Conservation (phyloP, 2,888 invertebrate species). For the Camponotus fellah region DNA sequence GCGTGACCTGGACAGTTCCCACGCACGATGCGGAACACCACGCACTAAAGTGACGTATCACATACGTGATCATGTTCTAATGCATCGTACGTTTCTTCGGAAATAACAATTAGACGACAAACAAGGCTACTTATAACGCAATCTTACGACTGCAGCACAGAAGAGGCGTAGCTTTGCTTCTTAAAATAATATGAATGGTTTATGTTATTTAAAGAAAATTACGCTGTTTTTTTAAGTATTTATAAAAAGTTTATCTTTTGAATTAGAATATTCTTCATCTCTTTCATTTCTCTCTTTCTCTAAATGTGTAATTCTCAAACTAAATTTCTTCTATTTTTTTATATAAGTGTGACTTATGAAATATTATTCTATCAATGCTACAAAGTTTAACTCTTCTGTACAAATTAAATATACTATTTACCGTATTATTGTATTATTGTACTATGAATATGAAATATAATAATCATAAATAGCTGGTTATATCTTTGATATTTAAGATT, state of each 20-base stretch:
- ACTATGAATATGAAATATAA: constrained; percentile 11
- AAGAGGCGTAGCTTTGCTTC: not conserved
- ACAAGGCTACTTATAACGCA: constrained; percentile 52
- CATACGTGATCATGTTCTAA: constrained; percentile 84
- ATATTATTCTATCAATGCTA: not conserved
- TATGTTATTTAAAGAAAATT: not conserved
- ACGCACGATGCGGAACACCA: constrained; percentile 82
- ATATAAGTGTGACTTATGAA: constrained; percentile 3
- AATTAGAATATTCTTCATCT: not conserved
- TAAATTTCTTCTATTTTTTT: not conserved
- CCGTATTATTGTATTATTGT: not conserved
- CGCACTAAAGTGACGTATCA: constrained; percentile 82
- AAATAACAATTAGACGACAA: constrained; percentile 77
- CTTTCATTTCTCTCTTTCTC: not conserved
- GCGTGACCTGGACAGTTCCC: constrained; percentile 85
- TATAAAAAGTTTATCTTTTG: not conserved
- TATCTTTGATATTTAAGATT: constrained; percentile 12
- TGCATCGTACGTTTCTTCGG: constrained; percentile 76
- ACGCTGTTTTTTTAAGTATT: not conserved
- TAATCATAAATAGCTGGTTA: constrained; percentile 30
- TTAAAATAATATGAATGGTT: not conserved
- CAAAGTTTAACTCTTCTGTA: not conserved
- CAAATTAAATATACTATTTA: not conserved
- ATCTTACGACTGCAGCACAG: not conserved
- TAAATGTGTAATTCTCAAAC: not conserved